These are phyloP conservation scores for Chaetodon trifascialis DNA, from an alignment of 2,113 vertebrate species.

Conservation along the genomic window DNA sequence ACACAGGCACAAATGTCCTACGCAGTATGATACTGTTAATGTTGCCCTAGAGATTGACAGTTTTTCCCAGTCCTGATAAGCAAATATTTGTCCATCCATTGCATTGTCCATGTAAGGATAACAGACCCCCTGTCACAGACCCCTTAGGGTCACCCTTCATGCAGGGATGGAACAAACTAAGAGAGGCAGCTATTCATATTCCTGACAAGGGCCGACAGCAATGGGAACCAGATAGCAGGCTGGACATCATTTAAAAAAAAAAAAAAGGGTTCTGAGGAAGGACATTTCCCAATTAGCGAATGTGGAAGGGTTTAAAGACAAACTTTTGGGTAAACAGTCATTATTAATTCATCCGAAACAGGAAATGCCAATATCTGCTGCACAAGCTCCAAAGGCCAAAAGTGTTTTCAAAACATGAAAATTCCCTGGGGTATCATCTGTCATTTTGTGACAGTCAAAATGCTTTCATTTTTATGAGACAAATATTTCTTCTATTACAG, in stretches of 20 bases:
- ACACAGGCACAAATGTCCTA: slow-evolving; percentile 41
- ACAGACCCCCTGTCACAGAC: slow-evolving; percentile 65
- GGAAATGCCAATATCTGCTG: slow-evolving; percentile 74
- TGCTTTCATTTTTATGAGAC: background rate
- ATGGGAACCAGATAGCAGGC: slow-evolving; percentile 31
- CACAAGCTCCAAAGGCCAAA: slow-evolving; percentile 43
- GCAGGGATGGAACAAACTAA: slow-evolving; percentile 12
- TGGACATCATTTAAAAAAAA: background rate
- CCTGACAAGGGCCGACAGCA: slow-evolving; percentile 32
- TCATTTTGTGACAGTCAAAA: slow-evolving; percentile 39
- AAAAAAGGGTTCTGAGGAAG: slow-evolving; percentile 3
- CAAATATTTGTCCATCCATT: slow-evolving; percentile 70
- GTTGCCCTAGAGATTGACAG: slow-evolving; percentile 54
- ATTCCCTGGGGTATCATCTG: slow-evolving; percentile 23
- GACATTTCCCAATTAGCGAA: slow-evolving; percentile 69
- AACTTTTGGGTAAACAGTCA: slow-evolving; percentile 75
- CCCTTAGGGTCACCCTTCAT: slow-evolving; percentile 18
- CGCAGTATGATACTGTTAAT: slow-evolving; percentile 51
- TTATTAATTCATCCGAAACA: slow-evolving; percentile 70
- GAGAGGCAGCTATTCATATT: slow-evolving; percentile 25
- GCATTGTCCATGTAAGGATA: slow-evolving; percentile 59
- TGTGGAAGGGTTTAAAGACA: slow-evolving; percentile 50
- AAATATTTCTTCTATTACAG: slow-evolving; percentile 1
- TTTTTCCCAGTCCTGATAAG: slow-evolving; percentile 69
- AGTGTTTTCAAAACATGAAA: slow-evolving; percentile 31